Evolutionary conservation across 53 echinoderm and acorn worm species (phyloP).

Genomic region (Henricia sp.): DNA sequence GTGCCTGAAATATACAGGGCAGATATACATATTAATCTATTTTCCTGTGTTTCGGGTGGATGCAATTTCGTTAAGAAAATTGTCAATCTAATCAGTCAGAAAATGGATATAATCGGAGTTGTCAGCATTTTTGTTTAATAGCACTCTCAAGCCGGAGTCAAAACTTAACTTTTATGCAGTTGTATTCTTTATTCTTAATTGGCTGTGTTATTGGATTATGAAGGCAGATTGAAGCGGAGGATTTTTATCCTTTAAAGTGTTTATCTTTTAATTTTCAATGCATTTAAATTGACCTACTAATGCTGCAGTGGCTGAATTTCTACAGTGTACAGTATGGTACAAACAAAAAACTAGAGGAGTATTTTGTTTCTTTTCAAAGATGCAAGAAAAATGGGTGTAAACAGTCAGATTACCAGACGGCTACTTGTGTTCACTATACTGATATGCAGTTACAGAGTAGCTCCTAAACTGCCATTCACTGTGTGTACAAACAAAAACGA

Average conservation of each 20-base stretch:
- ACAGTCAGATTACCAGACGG: background rate
- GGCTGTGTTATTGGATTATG: background rate
- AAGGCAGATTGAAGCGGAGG: background rate
- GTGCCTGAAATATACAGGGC: conserved; percentile 56
- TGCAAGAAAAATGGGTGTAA: background rate
- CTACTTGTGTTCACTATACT: background rate
- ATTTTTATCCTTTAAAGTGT: background rate
- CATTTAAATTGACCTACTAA: conserved; percentile 54
- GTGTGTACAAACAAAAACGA: conserved; percentile 16
- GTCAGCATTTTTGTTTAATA: conserved; percentile 26
- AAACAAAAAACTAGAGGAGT: background rate
- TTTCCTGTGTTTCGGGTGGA: conserved; percentile 26
- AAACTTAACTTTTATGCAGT: background rate
- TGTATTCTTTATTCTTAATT: background rate
- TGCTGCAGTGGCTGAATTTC: conserved; percentile 32
- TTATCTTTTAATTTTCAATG: conserved; percentile 27
- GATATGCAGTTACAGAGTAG: background rate
- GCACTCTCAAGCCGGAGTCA: conserved; percentile 2
- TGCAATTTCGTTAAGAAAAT: conserved; percentile 38
- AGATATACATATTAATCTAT: conserved; percentile 1
- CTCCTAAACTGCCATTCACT: conserved; percentile 48
- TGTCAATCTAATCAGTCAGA: conserved; percentile 26
- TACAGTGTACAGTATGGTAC: conserved; percentile 6
- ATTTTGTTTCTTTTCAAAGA: background rate
- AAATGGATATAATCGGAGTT: background rate